Evolutionary conservation across 2,113 vertebrate species (phyloP).

Genomic region (Pteruthius melanotis): DNA sequence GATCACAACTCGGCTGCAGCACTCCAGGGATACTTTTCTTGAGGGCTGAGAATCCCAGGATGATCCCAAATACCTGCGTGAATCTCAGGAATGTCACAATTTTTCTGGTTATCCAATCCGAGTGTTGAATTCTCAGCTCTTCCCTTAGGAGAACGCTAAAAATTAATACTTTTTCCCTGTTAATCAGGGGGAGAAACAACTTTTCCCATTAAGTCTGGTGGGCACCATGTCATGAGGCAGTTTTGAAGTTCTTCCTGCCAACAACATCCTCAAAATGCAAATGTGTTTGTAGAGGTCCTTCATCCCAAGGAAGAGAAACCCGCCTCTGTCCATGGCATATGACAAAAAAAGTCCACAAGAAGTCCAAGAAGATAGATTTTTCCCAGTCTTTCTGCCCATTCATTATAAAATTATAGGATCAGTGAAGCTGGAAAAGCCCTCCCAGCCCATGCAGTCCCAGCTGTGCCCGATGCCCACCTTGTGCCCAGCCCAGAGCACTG

Average conservation of each 20-base stretch:
- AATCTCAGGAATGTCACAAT: not conserved
- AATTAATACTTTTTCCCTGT: not conserved
- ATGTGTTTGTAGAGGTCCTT: not conserved
- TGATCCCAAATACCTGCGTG: not conserved
- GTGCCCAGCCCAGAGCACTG: not conserved
- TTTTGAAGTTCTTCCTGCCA: not conserved
- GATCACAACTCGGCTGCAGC: not conserved
- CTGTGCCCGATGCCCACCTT: not conserved
- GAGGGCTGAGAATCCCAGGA: not conserved
- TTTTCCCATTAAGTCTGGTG: not conserved
- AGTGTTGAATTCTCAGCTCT: not conserved
- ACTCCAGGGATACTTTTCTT: not conserved
- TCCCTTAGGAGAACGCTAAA: not conserved
- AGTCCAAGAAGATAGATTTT: not conserved
- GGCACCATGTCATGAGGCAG: fast-evolving
- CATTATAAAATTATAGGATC: not conserved
- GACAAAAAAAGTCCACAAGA: not conserved
- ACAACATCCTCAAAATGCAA: not conserved
- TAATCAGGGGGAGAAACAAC: not conserved
- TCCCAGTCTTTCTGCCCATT: not conserved
- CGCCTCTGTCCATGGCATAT: not conserved
- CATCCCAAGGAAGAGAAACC: not conserved
- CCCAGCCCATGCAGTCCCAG: not conserved
- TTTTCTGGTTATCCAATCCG: not conserved
- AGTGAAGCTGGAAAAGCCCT: fast-evolving